Evolutionary conservation across 1,140 invertebrate species (phyloP).

Genomic region (Drosophila repleta): DNA sequence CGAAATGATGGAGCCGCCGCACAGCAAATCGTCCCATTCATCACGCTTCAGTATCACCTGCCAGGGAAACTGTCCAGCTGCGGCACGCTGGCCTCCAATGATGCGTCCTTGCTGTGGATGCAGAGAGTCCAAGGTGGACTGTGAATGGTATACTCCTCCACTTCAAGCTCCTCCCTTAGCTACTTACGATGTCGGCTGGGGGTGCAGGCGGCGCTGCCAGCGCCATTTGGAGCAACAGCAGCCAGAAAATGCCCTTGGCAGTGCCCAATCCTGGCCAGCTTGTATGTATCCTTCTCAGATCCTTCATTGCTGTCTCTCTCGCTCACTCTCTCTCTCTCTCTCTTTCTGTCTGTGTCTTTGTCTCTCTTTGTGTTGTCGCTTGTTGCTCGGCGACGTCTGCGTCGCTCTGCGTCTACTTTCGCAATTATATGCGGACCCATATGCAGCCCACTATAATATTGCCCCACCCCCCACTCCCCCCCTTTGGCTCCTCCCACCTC

Average conservation of each 20-base stretch:
- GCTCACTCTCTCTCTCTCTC: background rate
- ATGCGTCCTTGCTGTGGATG: conserved; percentile 62
- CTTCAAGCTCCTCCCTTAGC: background rate
- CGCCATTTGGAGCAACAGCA: background rate
- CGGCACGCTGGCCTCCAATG: conserved; percentile 53
- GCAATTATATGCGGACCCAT: conserved; percentile 47
- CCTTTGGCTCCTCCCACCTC: too few relatives aligned
- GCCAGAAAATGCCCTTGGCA: background rate
- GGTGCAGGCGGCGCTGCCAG: background rate
- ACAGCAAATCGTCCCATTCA: conserved; percentile 76
- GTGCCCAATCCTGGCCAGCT: background rate
- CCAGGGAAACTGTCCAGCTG: conserved; percentile 71
- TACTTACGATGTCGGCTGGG: conserved; percentile 1
- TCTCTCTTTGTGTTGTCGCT: conserved; percentile 15
- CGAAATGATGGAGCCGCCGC: conserved; percentile 86
- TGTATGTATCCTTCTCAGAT: background rate
- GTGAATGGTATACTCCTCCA: background rate
- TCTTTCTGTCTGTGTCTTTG: background rate
- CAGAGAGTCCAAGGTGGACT: background rate
- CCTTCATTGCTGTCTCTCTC: conserved; percentile 2
- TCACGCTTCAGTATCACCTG: conserved; percentile 75
- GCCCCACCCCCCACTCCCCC: background rate
- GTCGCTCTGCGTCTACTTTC: conserved; percentile 32
- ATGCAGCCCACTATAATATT: background rate
- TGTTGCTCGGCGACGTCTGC: conserved; percentile 48